Base-by-base conservation (phyloP, 2,113 vertebrate species). In the Corvus moneduloides region DNA sequence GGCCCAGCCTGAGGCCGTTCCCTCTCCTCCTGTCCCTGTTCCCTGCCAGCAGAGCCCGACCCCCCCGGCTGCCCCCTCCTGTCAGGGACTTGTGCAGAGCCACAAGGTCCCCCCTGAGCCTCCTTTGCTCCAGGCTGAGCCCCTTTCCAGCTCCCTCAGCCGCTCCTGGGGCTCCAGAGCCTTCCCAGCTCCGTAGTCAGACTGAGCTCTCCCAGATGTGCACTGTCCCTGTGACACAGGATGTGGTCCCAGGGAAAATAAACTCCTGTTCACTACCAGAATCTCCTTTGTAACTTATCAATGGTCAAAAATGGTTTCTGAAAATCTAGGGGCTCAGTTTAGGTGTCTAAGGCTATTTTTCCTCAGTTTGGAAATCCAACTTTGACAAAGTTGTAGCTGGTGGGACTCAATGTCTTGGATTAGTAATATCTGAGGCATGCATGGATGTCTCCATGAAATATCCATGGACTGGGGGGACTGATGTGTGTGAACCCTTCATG, bases 401-500 rank as follows among this genome's bases (percentile, higher is more conserved):
- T 32, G 44, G 24, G n/a, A 43, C n/a, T 67, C 21, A 10, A 2
- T 39, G 21, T 39, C 26, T 32, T 67, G 73, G 43, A 27, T 7
- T 37, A 24, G 39, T 20, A 32, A 26, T 4, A 7, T 8, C 56
- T 62, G 56, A 56, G 63, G 24, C 15, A 8, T 6, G 46, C 51
- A 52, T 30, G 55, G 44, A 16, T 6, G 2, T 22, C 11, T 61
- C 30, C 62, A 56, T 39, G 11, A 77, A 35, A 52, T 30, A 10
- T 6, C 18, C 9, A 5, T 7, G 39, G 21, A 1, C 3, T 28
- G 28, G 17, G 37, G 16, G 18, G 20, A 19, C 6, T 8, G 18
- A 35, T 20, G 35, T 8, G 33, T 33, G 23, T 1, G 5, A 73
- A 8, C 2, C 18, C 16, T 71, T 39, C 0, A 3, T 46, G 30